Conservation (phyloP, 2,888 invertebrate species). For the Thereva nobilitata region DNA sequence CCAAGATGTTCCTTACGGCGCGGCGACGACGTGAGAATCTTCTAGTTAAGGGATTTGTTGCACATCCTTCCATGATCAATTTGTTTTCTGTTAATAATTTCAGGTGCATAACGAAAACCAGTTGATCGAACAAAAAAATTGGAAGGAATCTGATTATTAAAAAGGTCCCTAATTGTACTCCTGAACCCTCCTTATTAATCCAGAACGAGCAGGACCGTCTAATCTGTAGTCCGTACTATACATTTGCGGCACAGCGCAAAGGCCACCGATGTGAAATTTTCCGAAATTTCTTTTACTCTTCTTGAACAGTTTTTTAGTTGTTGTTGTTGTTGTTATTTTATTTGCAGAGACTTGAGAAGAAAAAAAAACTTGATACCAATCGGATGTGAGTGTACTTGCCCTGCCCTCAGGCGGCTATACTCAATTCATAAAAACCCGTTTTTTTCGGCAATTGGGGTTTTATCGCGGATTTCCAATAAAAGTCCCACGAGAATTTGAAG, state of each 20-base stretch:
- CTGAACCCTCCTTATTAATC: too few species aligned
- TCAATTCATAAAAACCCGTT: constrained; percentile 14
- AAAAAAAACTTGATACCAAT: constrained; percentile 19
- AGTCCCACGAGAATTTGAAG: not conserved
- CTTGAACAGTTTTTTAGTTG: too few species aligned
- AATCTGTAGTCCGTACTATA: not conserved
- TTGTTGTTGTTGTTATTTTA: too few species aligned
- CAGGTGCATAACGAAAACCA: too few species aligned
- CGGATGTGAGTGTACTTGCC: constrained; percentile 14
- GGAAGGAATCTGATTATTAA: too few species aligned
- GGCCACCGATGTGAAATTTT: constrained; percentile 20
- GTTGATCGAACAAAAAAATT: too few species aligned
- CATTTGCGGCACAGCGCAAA: not conserved
- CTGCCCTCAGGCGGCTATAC: constrained; percentile 5
- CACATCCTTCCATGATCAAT: too few species aligned
- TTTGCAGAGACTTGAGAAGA: constrained; percentile 12
- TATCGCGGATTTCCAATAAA: constrained; percentile 4
- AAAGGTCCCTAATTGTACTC: too few species aligned
- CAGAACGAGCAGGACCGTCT: too few species aligned
- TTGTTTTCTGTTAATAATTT: too few species aligned
- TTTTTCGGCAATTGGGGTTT: constrained; percentile 25
- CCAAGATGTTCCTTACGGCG: not conserved
- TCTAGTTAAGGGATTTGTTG: too few species aligned
- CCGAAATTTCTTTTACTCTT: constrained; percentile 26
- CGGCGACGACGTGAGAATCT: too few species aligned